These are phyloP conservation scores for Vultur gryphus DNA, from an alignment of 2,797 vertebrate genomes.

Conservation along the genomic window DNA sequence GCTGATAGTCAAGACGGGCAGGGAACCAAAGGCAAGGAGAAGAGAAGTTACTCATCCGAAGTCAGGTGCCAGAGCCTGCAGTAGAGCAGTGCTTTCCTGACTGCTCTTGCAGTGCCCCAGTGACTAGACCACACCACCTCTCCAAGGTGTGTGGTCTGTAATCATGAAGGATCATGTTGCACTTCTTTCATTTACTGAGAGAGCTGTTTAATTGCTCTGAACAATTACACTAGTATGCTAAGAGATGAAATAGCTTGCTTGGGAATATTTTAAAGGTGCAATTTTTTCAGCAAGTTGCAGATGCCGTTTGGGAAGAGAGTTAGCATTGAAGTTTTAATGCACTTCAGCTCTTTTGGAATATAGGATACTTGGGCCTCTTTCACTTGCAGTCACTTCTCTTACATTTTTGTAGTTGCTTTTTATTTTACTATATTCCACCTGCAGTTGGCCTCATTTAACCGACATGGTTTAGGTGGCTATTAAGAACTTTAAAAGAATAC, in stretches of 20 bases:
- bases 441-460: constrained; percentile 46
- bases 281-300: background rate
- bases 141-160: constrained; percentile 17
- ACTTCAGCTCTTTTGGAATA: background rate
- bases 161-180: background rate
- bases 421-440: constrained; percentile 46
- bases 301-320: background rate
- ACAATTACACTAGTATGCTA: constrained; percentile 4
- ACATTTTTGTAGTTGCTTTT: constrained; percentile 19
- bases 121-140: background rate
- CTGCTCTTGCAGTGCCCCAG: background rate
- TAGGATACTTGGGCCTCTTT: background rate
- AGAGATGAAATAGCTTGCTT: constrained; percentile 22
- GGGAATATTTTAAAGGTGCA: constrained; percentile 10
- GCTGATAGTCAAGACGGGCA: background rate
- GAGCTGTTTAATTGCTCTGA: constrained; percentile 43
- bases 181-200: constrained; percentile 39
- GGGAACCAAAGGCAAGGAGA: background rate
- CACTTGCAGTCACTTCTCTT: background rate
- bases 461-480: constrained; percentile 26
- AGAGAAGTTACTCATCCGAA: background rate
- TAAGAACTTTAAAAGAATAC: constrained; percentile 52
- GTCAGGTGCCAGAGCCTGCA: background rate
- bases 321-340: constrained; percentile 1
- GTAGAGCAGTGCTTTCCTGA: background rate